Evolutionary conservation across 37 sponge, comb jelly and placozoan genomes (phyloP).

Genomic region (Halisarca cf. caerulea): DNA sequence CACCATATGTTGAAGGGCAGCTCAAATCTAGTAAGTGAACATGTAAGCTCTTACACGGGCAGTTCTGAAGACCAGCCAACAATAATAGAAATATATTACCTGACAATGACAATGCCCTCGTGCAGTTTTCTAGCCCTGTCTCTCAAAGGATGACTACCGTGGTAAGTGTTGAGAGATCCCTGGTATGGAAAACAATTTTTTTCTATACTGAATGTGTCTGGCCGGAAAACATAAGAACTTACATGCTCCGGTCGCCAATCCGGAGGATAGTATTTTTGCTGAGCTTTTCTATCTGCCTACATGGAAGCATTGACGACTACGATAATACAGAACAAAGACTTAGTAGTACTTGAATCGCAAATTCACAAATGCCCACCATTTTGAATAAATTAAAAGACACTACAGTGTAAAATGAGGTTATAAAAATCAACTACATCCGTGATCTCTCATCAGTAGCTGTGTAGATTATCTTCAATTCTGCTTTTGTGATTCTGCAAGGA

Average conservation of each 20-base stretch:
- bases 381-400: neutral
- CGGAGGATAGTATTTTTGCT: slow-evolving; percentile 99
- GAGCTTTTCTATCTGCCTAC: slow-evolving; percentile 94
- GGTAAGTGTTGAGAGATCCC: slow-evolving; percentile 96
- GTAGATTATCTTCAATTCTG: too few relatives aligned
- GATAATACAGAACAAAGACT: too few relatives aligned
- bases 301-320: neutral
- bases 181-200: too few relatives aligned
- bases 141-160: slow-evolving; percentile 89
- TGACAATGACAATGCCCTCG: slow-evolving; percentile 90
- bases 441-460: too few relatives aligned
- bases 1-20: slow-evolving; percentile 99
- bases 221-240: too few relatives aligned
- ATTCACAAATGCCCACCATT: slow-evolving; percentile 24
- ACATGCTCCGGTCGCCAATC: slow-evolving; percentile 93
- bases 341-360: too few relatives aligned
- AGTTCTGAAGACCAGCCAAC: neutral
- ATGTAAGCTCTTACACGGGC: neutral
- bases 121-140: slow-evolving; percentile 95
- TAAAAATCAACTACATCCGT: too few relatives aligned
- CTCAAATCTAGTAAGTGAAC: slow-evolving; percentile 74
- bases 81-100: slow-evolving; percentile 28
- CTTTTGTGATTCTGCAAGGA: too few relatives aligned
- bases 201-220: too few relatives aligned
- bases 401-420: too few relatives aligned